Evolutionary conservation across 1,140 invertebrate genomes (phyloP), one percentile per base, ranked within the genome.

Genomic region (Cyphomyrmex costatus): DNA sequence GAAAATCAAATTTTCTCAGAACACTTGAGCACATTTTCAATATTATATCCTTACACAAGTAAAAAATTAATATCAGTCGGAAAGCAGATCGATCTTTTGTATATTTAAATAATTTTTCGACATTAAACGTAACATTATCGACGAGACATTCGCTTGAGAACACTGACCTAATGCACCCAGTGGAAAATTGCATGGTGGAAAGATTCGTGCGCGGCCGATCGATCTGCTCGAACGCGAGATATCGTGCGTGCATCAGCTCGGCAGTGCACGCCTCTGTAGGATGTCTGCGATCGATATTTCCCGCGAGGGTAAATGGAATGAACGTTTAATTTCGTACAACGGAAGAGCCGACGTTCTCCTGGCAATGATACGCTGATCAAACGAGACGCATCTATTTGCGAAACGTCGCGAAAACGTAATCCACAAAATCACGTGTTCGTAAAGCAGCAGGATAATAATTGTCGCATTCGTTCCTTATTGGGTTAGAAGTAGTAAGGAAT

Each of bases 241-340:
- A 46, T 56, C 68, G 46, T 56, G 42, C 70, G 42, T 74, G 65
- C 78, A 51, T 77, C 33, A 51, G 16, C 12, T 68, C 46, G 42
- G 12, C 27, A 33, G 51, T 68, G 63, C 76, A 78, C 49, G 46
- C 60, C 19, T 49, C n/a, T 53, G 19, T 14, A 42, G 49, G 24
- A 24, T 73, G 66, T 58, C 53, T 58, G n/a, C 63, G 65, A 84
- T 84, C 86, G 71, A 88, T 88, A 84, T 63, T 88, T 71, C 24
- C 51, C 49, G 49, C 30, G n/a, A 70, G 42, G n/a, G 65, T 46
- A 80, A 73, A 70, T 66, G 85, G 56, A 86, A 88, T 61, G 27
- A 77, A 42, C 86, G 61, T 76, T 87, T 76, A 65, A 84, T 73
- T 60, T 87, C 21, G 30, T 87, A 66, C 14, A 6, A 24, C 16